Evolutionary conservation across 2,888 invertebrate species (phyloP).

Genomic region (Parasteatoda lunata): DNA sequence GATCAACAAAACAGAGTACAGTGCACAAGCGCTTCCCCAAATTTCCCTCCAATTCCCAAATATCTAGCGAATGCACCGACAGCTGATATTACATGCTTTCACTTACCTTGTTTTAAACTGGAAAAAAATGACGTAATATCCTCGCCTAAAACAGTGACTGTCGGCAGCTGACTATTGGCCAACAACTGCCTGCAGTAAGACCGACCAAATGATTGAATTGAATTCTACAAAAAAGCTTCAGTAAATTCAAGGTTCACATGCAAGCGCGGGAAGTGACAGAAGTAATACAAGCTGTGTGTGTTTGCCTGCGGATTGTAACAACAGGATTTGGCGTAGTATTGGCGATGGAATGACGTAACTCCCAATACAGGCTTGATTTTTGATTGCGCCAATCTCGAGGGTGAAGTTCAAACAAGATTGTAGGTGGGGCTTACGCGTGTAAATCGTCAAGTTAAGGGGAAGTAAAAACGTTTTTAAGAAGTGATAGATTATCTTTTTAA

Average conservation of each 20-base stretch:
- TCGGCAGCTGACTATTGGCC: not conserved
- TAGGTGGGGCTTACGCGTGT: too few relatives aligned
- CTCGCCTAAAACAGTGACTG: not conserved
- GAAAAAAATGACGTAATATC: constrained; percentile 24
- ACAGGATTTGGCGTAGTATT: constrained; percentile 44
- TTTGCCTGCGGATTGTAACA: constrained; percentile 24
- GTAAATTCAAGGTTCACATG: constrained; percentile 2
- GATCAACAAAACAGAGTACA: not conserved
- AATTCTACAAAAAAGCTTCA: not conserved
- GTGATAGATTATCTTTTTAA: too few relatives aligned
- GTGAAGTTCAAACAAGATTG: too few relatives aligned
- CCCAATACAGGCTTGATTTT: not conserved
- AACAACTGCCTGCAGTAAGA: not conserved
- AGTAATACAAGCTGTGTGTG: constrained; percentile 11
- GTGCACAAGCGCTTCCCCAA: not conserved
- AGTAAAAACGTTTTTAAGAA: too few relatives aligned
- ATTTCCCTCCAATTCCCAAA: not conserved
- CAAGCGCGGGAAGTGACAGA: constrained; percentile 23
- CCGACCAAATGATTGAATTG: not conserved
- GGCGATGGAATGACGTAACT: constrained; percentile 23
- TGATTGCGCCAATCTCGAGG: not conserved
- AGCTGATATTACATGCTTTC: not conserved
- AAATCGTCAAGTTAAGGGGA: too few relatives aligned
- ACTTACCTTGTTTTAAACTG: constrained; percentile 12
- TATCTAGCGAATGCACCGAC: not conserved